Conservation (phyloP, 2,888 invertebrate species). For the Arctia plantaginis region DNA sequence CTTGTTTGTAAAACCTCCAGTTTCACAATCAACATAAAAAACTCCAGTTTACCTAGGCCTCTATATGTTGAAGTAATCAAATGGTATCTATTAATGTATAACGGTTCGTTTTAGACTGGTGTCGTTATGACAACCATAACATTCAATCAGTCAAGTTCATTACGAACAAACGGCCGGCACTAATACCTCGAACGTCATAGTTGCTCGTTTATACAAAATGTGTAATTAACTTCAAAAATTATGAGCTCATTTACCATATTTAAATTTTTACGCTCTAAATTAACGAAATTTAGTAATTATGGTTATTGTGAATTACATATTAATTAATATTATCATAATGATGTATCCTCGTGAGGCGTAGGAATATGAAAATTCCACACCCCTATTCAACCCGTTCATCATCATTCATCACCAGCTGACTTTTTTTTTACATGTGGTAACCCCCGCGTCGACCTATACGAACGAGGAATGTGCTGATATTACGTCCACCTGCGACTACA, state of each 20-base stretch:
- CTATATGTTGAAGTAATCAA: conserved; percentile 7
- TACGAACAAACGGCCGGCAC: conserved; percentile 58
- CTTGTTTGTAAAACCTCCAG: conserved; percentile 34
- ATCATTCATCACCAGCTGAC: too few species aligned
- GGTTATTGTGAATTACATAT: conserved; percentile 16
- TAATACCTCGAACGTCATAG: conserved; percentile 55
- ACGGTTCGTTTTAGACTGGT: conserved; percentile 51
- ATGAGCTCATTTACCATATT: conserved; percentile 64
- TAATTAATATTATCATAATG: conserved; percentile 38
- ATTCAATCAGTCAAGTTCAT: conserved; percentile 69
- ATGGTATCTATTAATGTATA: conserved; percentile 28
- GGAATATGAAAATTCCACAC: too few species aligned
- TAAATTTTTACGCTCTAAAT: conserved; percentile 58
- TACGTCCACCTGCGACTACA: too few species aligned
- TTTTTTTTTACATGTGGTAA: too few species aligned
- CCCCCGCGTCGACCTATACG: too few species aligned
- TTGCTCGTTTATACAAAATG: conserved; percentile 62
- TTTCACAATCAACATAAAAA: conserved; percentile 44
- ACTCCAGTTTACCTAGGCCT: conserved; percentile 29
- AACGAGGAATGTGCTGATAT: too few species aligned
- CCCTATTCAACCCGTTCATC: too few species aligned
- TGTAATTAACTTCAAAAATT: conserved; percentile 65
- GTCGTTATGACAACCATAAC: conserved; percentile 58
- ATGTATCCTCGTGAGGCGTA: too few species aligned
- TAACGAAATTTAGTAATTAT: conserved; percentile 46